Conservation (phyloP, 2,888 invertebrate genomes). For the Nycteola revayana region DNA sequence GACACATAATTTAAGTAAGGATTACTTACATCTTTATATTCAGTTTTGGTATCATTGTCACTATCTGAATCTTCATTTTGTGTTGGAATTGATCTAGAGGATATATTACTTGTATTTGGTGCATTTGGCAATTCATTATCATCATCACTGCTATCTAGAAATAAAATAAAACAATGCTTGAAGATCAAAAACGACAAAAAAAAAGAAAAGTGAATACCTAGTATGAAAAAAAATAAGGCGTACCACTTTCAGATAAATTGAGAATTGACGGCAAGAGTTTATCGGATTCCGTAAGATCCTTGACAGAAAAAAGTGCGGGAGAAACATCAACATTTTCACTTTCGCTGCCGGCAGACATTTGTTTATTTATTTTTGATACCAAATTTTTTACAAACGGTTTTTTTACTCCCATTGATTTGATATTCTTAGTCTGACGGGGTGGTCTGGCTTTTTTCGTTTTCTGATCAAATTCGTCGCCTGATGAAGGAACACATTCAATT, state of each 20-base stretch:
- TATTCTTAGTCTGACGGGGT: conserved; percentile 21
- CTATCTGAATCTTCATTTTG: conserved; percentile 36
- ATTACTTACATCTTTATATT: conserved; percentile 67
- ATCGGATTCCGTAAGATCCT: conserved; percentile 70
- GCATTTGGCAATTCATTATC: conserved; percentile 59
- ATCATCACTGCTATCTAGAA: conserved; percentile 73
- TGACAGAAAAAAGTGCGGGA: conserved; percentile 51
- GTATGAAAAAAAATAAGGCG: conserved; percentile 24
- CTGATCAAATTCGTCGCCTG: conserved; percentile 53
- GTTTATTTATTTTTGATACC: conserved; percentile 53
- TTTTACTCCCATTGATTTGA: conserved; percentile 18
- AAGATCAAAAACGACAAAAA: too few relatives aligned
- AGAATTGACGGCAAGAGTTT: conserved; percentile 69
- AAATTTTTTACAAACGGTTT: conserved; percentile 54
- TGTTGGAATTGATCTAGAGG: conserved; percentile 19
- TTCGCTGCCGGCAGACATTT: conserved; percentile 32
- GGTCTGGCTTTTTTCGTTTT: conserved; percentile 29
- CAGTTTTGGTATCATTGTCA: conserved; percentile 45
- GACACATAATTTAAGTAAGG: too few relatives aligned
- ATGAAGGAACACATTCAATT: conserved; percentile 41
- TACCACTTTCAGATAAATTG: conserved; percentile 78
- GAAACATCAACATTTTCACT: conserved; percentile 33
- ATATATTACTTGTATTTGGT: conserved; percentile 19
- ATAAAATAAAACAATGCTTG: conserved; percentile 4
- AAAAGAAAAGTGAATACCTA: too few relatives aligned